Percentiles rank a stretch among this genome's conserved stretches.
Conservation (phyloP, 1,140 invertebrate genomes). For the Ceratosolen solmsi region DNA sequence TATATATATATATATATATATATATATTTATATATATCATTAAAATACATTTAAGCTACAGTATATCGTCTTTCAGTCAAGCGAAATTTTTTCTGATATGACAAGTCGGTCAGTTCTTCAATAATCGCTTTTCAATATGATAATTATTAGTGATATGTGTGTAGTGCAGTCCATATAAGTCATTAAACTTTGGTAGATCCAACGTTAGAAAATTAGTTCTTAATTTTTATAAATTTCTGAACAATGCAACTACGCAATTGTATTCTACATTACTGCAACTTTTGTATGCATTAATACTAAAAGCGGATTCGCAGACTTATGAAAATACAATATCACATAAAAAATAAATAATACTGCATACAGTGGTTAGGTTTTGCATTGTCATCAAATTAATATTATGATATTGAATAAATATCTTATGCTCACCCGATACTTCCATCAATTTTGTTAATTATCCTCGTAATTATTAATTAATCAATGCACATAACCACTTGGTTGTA, state of each 20-base stretch:
- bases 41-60: constrained; percentile 48
- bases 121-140: constrained; percentile 9
- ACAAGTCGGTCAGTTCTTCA: constrained; percentile 32
- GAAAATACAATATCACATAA: constrained; percentile 22
- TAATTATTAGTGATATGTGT: constrained; percentile 45
- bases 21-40: constrained; percentile 24
- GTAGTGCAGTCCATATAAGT: constrained; percentile 36
- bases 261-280: constrained; percentile 4
- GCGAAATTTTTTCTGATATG: constrained; percentile 42
- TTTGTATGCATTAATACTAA: neutral
- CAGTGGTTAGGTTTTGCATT: no score
- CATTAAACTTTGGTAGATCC: constrained; percentile 34
- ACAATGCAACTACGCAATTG: neutral
- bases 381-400: no score
- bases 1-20: no score
- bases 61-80: constrained; percentile 47
- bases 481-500: no score
- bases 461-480: no score
- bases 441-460: no score
- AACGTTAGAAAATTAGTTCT: constrained; percentile 23
- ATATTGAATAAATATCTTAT: neutral
- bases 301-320: neutral
- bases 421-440: neutral
- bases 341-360: constrained; percentile 30
- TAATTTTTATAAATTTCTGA: constrained; percentile 17